A percentile compares a stretch with the other conserved stretches of the same genome.
phyloP scores from a whole-genome alignment of 2,888 invertebrate species.

The Thymelicus acteon region DNA sequence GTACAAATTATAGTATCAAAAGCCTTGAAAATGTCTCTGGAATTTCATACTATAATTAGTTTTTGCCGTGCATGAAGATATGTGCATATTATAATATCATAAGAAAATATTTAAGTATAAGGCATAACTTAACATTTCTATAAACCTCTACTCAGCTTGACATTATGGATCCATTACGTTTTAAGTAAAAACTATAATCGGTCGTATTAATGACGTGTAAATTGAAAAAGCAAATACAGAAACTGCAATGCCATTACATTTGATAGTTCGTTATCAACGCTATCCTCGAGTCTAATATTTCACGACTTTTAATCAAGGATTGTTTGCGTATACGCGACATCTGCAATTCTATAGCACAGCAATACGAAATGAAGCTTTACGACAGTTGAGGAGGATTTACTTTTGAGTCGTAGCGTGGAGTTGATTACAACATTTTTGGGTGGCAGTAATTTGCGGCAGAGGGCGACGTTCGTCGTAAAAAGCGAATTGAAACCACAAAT shows the following conservation, averaged over 20 bases:
- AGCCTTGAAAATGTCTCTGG: conserved; percentile 4
- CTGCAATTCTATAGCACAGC: conserved; percentile 12
- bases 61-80: conserved; percentile 14
- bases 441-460: conserved; percentile 60
- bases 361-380: conserved; percentile 40
- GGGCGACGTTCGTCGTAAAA: conserved; percentile 76
- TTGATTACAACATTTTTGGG: conserved; percentile 61
- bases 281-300: conserved; percentile 33
- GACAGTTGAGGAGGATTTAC: conserved; percentile 4
- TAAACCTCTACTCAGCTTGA: conserved; percentile 18
- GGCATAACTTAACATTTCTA: conserved; percentile 22
- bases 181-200: conserved; percentile 26
- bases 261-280: conserved; percentile 36
- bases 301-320: conserved; percentile 44
- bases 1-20: conserved; percentile 2
- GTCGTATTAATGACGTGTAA: conserved; percentile 24
- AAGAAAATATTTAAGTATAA: conserved; percentile 25
- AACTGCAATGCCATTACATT: conserved; percentile 20
- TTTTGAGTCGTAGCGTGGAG: conserved; percentile 30
- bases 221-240: conserved; percentile 31
- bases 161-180: conserved; percentile 29
- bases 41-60: conserved; percentile 11
- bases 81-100: conserved; percentile 4
- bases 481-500: conserved; percentile 83
- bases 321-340: conserved; percentile 21